phyloP scores from a whole-genome alignment of 1,140 invertebrate species.

The Phocides pigmalion region DNA sequence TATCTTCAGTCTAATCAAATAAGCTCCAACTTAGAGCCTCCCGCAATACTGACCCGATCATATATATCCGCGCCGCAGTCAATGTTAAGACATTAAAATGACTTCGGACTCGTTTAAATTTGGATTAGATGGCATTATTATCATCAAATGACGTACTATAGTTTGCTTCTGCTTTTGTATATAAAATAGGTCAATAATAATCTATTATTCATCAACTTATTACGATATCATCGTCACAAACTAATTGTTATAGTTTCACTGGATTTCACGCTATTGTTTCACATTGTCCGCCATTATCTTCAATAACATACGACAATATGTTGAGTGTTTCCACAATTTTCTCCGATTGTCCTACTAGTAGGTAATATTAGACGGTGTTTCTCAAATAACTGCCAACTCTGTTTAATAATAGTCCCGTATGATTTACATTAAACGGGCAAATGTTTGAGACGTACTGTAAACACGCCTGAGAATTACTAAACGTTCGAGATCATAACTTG shows the following conservation, averaged over 20 bases:
- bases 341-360: constrained; percentile 51
- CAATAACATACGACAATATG: constrained; percentile 49
- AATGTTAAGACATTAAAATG: too few species aligned
- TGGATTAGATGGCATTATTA: too few species aligned
- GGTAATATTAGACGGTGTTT: constrained; percentile 70
- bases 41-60: too few species aligned
- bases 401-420: constrained; percentile 69
- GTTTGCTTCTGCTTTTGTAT: too few species aligned
- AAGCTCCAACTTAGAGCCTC: too few species aligned
- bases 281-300: constrained; percentile 46
- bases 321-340: constrained; percentile 57
- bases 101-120: too few species aligned
- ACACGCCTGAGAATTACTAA: constrained; percentile 49
- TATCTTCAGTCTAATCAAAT: too few species aligned
- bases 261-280: constrained; percentile 38
- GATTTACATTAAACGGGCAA: constrained; percentile 60
- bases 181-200: too few species aligned
- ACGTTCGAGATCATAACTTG: constrained; percentile 39
- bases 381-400: constrained; percentile 63
- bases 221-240: constrained; percentile 10
- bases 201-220: background rate
- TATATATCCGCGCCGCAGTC: too few species aligned
- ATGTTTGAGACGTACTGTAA: constrained; percentile 51
- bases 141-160: too few species aligned
- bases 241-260: constrained; percentile 21